Conservation (phyloP, 2,113 vertebrate genomes). For the Camelus bactrianus region DNA sequence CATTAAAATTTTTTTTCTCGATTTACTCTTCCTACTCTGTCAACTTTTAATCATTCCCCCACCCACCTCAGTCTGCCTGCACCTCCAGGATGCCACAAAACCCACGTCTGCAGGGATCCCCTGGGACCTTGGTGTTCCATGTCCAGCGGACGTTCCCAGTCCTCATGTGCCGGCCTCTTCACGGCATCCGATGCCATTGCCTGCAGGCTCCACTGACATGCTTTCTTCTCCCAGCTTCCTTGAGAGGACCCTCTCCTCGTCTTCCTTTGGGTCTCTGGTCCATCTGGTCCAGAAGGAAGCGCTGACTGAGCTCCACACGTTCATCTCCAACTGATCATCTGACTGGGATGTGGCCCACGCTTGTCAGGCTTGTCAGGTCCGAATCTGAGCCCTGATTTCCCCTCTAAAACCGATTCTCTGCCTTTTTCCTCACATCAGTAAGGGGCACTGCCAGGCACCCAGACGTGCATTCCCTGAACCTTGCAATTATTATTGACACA, state of each 20-base stretch:
- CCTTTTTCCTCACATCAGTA: neutral
- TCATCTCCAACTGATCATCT: neutral
- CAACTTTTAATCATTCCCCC: neutral
- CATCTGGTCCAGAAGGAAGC: neutral
- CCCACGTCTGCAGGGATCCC: neutral
- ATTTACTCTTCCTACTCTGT: neutral
- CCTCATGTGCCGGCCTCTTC: neutral
- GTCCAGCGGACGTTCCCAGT: neutral
- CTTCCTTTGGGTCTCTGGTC: neutral
- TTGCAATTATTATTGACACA: neutral
- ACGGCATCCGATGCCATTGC: fast-evolving
- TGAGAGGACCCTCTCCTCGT: neutral
- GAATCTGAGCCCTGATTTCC: neutral
- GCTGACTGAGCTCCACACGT: neutral
- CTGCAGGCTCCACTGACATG: fast-evolving
- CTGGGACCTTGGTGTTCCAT: too few species aligned
- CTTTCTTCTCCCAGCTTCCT: neutral
- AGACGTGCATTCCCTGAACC: fast-evolving
- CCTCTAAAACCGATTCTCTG: neutral
- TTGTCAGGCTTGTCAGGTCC: neutral
- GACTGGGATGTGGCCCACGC: neutral
- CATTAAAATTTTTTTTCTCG: neutral
- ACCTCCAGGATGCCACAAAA: neutral
- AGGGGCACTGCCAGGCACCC: fast-evolving
- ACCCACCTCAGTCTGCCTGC: fast-evolving